A percentile compares a stretch with the other conserved stretches of the same genome.
Evolutionary conservation across 2,113 vertebrate species (phyloP).

Genomic region (Sciurus niger): DNA sequence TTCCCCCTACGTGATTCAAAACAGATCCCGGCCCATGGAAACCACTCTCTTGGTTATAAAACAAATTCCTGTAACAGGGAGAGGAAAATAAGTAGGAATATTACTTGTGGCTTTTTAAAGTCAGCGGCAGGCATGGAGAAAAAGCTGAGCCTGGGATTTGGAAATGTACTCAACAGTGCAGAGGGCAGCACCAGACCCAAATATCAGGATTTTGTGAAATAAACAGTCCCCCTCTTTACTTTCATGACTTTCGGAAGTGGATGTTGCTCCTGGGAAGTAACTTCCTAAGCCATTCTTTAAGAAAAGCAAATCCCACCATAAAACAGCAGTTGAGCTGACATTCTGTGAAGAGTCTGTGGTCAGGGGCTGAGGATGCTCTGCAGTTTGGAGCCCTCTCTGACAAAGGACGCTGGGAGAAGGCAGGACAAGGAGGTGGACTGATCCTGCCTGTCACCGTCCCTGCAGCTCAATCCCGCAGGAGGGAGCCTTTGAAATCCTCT

Average conservation of each 20-base stretch:
- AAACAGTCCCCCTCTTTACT: not conserved
- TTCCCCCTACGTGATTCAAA: constrained; percentile 19
- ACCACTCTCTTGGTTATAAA: not conserved
- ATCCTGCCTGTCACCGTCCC: too few relatives aligned
- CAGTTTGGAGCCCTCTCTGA: not conserved
- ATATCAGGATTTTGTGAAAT: not conserved
- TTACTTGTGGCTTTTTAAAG: not conserved
- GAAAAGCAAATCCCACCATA: not conserved
- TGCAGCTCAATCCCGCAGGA: not conserved
- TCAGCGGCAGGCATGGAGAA: not conserved
- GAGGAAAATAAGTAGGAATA: not conserved
- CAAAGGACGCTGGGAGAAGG: not conserved
- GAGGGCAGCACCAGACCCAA: not conserved
- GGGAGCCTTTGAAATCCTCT: constrained; percentile 14
- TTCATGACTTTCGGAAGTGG: not conserved
- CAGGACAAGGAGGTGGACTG: not conserved
- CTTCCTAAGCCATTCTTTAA: not conserved
- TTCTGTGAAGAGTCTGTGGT: not conserved
- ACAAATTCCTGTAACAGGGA: not conserved
- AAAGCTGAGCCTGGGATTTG: not conserved
- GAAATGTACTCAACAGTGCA: not conserved
- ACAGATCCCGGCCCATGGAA: not conserved
- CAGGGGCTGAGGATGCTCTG: not conserved
- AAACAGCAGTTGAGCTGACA: not conserved
- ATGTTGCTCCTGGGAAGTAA: not conserved